These are phyloP conservation scores for Itoplectis maculator DNA, from an alignment of 2,888 invertebrate genomes.

Conservation along the genomic window DNA sequence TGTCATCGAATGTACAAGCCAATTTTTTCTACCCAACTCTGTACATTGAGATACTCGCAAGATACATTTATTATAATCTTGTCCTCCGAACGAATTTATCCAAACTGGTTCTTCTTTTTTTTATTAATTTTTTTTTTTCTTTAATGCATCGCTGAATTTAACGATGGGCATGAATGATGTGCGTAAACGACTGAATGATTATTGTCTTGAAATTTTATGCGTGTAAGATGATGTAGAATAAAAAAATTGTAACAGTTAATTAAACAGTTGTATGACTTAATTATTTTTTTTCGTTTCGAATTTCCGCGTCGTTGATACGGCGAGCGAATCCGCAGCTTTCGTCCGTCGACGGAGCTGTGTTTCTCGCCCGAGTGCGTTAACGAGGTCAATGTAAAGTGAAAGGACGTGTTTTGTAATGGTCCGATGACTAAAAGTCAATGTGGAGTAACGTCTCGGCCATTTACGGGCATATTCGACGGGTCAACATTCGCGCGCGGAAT, in stretches of 20 bases:
- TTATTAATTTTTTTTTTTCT: slow-evolving; percentile 24
- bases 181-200: slow-evolving; percentile 65
- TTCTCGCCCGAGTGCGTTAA: slow-evolving; percentile 33
- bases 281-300: slow-evolving; percentile 39
- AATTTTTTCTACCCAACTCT: slow-evolving; percentile 52
- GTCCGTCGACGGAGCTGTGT: slow-evolving; percentile 2
- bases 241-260: slow-evolving; percentile 67
- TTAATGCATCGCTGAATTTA: slow-evolving; percentile 57
- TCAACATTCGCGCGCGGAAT: slow-evolving; percentile 37
- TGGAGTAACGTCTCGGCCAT: slow-evolving; percentile 53
- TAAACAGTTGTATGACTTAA: not conserved
- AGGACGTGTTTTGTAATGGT: slow-evolving; percentile 64
- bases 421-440: slow-evolving; percentile 53
- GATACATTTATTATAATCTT: slow-evolving; percentile 39
- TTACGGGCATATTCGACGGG: slow-evolving; percentile 50
- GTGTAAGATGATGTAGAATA: slow-evolving; percentile 65
- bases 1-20: slow-evolving; percentile 34
- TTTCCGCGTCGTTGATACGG: slow-evolving; percentile 45
- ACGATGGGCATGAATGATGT: slow-evolving; percentile 65
- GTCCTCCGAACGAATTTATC: slow-evolving; percentile 59
- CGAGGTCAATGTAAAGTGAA: slow-evolving; percentile 70
- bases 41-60: slow-evolving; percentile 43
- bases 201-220: slow-evolving; percentile 54
- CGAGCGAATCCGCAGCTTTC: not conserved
- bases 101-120: slow-evolving; percentile 17